These are phyloP conservation scores for Antennarius maculatus DNA, from an alignment of 2,797 vertebrate species.

Conservation along the genomic window DNA sequence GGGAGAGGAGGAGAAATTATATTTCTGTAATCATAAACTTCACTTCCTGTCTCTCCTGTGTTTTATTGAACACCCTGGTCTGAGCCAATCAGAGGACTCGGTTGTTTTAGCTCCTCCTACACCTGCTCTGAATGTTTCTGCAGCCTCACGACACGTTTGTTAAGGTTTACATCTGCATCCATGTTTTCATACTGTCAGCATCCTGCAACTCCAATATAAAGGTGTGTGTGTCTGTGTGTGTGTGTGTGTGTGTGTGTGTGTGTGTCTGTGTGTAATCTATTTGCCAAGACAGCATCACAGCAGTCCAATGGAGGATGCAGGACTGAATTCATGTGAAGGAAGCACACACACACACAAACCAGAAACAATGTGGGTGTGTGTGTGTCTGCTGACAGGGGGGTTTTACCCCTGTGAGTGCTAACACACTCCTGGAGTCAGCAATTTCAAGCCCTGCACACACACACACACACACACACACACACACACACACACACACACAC, in stretches of 20 bases:
- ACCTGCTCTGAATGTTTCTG: not conserved
- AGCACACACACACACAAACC: conserved; percentile 17
- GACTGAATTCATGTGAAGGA: conserved; percentile 8
- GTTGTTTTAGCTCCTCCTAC: not conserved
- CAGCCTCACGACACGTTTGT: not conserved
- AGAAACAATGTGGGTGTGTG: conserved; percentile 17
- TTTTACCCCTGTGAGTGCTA: conserved; percentile 28
- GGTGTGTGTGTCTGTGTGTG: not conserved
- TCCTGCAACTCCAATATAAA: not conserved
- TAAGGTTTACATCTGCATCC: not conserved
- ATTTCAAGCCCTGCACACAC: conserved; percentile 34
- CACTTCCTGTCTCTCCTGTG: no score
- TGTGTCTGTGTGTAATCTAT: conserved; percentile 3
- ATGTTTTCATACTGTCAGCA: not conserved
- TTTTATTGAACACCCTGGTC: no score
- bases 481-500: not conserved
- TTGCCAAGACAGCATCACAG: conserved; percentile 26
- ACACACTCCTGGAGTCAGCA: conserved; percentile 45
- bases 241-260: not conserved
- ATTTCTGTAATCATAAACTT: no score
- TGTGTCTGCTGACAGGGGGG: conserved; percentile 34
- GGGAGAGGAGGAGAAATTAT: conserved; percentile 15
- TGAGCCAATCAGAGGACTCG: no score
- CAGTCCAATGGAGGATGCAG: conserved; percentile 23
- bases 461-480: conserved; percentile 2